These are phyloP conservation scores for Pterophyllum scalare DNA, from an alignment of 2,113 vertebrate genomes.

Conservation along the genomic window DNA sequence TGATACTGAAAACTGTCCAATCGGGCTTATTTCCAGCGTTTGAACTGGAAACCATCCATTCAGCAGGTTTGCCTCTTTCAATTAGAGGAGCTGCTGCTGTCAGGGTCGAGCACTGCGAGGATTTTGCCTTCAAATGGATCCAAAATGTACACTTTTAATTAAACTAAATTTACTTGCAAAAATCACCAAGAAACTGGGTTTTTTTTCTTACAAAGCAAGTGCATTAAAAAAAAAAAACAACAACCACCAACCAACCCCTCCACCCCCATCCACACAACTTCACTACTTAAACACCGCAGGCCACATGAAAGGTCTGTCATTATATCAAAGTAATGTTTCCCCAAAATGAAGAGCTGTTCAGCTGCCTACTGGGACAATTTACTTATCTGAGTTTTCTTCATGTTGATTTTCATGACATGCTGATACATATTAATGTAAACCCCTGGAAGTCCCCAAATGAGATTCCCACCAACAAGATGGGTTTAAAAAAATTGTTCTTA, in stretches of 20 bases:
- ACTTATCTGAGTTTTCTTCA: rapidly evolving
- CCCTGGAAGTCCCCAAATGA: slow-evolving; percentile 2
- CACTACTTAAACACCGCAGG: background rate
- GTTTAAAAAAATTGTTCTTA: background rate
- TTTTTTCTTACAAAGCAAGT: rapidly evolving
- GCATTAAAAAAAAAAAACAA: background rate
- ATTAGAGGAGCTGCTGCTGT: slow-evolving; percentile 32
- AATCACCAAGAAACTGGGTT: background rate
- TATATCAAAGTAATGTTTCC: background rate
- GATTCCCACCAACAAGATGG: background rate
- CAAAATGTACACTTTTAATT: slow-evolving; percentile 21
- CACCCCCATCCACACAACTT: background rate
- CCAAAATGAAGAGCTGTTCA: background rate
- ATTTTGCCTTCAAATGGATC: slow-evolving; percentile 16
- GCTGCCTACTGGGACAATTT: background rate
- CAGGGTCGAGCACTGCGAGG: background rate
- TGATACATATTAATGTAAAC: slow-evolving; percentile 2
- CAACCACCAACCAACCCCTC: no score
- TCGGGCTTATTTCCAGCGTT: slow-evolving; percentile 36
- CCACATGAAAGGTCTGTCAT: background rate
- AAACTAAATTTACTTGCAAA: slow-evolving; percentile 11
- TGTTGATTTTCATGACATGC: background rate
- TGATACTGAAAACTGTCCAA: slow-evolving; percentile 15
- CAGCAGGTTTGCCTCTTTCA: slow-evolving; percentile 45
- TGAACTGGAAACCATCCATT: slow-evolving; percentile 33